A percentile compares a stretch with the other conserved stretches of the same genome.
Conservation (phyloP, 2,113 vertebrate genomes). For the Silurus glanis region DNA sequence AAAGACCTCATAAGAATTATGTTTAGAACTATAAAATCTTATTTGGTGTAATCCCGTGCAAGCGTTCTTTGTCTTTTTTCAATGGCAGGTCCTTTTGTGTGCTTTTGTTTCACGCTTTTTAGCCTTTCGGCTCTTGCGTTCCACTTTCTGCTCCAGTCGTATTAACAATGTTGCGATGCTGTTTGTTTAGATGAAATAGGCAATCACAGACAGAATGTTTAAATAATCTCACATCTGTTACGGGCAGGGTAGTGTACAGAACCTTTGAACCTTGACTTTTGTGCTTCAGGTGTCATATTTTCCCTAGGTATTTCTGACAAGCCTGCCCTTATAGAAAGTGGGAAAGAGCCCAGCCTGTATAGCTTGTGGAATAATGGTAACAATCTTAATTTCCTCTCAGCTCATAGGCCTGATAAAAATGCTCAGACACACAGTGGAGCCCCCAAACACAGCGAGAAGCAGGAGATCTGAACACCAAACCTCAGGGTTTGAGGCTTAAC, state of each 20-base stretch:
- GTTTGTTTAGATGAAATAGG: conserved; percentile 45
- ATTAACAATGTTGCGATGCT: conserved; percentile 28
- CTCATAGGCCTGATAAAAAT: conserved; percentile 38
- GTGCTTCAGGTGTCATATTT: conserved; percentile 21
- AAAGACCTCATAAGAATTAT: not conserved
- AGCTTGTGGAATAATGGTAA: conserved; percentile 44
- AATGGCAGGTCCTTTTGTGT: not conserved
- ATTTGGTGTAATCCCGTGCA: not conserved
- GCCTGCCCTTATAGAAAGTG: conserved; percentile 15
- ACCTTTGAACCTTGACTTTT: conserved; percentile 48
- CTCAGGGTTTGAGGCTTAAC: not conserved
- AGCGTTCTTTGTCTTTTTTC: not conserved
- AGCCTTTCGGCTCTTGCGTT: not conserved
- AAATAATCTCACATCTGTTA: conserved; percentile 27
- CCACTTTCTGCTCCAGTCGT: not conserved
- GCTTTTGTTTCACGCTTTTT: not conserved
- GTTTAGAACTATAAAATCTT: conserved; percentile 9
- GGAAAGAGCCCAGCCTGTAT: conserved; percentile 9
- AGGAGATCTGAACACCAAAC: conserved; percentile 9
- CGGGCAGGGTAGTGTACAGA: conserved; percentile 34
- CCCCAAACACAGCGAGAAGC: not conserved
- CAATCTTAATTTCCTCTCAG: conserved; percentile 49
- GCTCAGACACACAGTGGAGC: not conserved
- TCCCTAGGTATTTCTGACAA: conserved; percentile 17
- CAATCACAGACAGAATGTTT: conserved; percentile 34